phyloP scores from a whole-genome alignment of 2,797 vertebrate species.

The Gila robusta region DNA sequence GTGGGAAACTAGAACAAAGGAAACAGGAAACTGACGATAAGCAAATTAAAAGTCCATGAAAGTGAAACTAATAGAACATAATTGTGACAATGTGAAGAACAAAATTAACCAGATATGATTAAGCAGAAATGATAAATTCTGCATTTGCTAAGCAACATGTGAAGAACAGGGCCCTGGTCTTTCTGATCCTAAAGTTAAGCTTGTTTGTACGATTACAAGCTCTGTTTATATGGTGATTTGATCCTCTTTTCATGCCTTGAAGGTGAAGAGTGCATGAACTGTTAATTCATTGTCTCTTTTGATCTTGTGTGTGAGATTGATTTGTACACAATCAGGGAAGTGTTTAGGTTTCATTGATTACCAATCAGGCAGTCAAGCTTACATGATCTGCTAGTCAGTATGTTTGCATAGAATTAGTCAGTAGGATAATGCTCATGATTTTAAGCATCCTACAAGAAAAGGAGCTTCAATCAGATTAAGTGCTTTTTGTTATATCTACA shows the following conservation, averaged over 20 bases:
- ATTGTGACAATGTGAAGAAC: no score
- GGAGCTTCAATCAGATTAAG: neutral
- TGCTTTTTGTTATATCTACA: neutral
- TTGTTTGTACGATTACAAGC: neutral
- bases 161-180: neutral
- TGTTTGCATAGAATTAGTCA: slow-evolving; percentile 41
- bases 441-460: neutral
- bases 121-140: neutral
- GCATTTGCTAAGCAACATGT: neutral
- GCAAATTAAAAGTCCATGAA: no score
- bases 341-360: slow-evolving; percentile 43
- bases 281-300: slow-evolving; percentile 17
- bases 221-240: neutral
- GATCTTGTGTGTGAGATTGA: slow-evolving; percentile 20
- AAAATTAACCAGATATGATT: neutral
- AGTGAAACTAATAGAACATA: no score
- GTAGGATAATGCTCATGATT: slow-evolving; percentile 25
- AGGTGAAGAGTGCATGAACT: slow-evolving; percentile 5
- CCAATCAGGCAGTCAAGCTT: slow-evolving; percentile 7
- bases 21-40: no score
- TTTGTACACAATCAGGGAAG: slow-evolving; percentile 36
- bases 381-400: slow-evolving; percentile 29
- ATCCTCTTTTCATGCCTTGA: neutral
- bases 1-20: no score
- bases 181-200: neutral